These are phyloP conservation scores for Corythornis madagascariensis DNA, from an alignment of 2,113 vertebrate species.

Conservation along the genomic window DNA sequence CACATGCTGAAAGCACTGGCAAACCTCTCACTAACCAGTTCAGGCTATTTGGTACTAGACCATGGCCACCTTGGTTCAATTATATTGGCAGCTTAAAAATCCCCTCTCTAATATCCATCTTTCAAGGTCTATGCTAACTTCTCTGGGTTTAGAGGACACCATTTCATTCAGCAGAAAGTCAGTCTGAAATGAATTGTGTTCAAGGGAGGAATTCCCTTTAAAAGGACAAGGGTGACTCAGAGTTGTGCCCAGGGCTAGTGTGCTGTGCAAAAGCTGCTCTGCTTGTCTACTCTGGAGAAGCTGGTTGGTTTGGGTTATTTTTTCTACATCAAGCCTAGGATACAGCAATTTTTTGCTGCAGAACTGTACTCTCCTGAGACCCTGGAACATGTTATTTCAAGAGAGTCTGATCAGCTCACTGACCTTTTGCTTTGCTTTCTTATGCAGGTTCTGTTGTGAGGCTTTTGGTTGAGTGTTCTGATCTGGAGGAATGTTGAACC, in stretches of 20 bases:
- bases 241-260: background rate
- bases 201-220: background rate
- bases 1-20: background rate
- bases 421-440: constrained; percentile 64
- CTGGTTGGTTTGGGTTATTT: background rate
- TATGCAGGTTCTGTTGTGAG: background rate
- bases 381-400: background rate
- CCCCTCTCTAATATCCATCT: background rate
- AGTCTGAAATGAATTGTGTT: background rate
- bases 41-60: background rate
- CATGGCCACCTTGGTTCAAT: background rate
- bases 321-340: background rate
- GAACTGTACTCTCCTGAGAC: background rate
- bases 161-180: background rate
- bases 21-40: background rate
- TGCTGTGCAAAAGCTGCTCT: background rate
- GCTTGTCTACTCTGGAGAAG: background rate
- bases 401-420: constrained; percentile 6
- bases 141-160: background rate
- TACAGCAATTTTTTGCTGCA: background rate
- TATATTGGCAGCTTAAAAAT: background rate
- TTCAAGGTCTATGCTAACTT: background rate
- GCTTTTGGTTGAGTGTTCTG: constrained; percentile 66
- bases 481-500: constrained; percentile 90
- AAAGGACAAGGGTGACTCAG: background rate